These are phyloP conservation scores for Grantiella picta DNA, from an alignment of 2,113 vertebrate genomes.

Conservation along the genomic window DNA sequence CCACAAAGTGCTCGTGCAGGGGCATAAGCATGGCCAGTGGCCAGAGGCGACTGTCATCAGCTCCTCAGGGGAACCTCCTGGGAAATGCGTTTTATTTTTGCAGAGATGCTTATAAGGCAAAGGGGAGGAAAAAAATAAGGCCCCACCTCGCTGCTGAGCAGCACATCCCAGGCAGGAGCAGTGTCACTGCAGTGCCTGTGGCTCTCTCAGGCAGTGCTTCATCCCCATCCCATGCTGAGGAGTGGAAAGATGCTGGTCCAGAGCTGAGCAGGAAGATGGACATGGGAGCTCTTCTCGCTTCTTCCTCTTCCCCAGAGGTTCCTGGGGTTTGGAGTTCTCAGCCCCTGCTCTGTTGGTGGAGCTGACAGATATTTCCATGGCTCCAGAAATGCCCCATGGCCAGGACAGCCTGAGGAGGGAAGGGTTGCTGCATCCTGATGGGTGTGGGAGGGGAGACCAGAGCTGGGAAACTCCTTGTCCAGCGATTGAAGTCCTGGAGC, in stretches of 20 bases:
- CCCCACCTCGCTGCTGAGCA: neutral
- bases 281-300: fast-evolving
- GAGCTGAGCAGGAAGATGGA: neutral
- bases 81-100: neutral
- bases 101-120: neutral
- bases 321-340: neutral
- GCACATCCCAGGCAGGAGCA: neutral
- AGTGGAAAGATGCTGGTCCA: neutral
- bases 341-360: neutral
- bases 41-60: fast-evolving
- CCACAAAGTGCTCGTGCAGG: fast-evolving
- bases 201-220: fast-evolving
- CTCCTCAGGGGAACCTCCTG: neutral
- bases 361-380: neutral
- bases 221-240: fast-evolving
- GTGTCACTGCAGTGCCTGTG: fast-evolving
- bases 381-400: fast-evolving
- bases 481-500: neutral
- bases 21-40: neutral
- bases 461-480: fast-evolving
- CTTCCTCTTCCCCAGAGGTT: neutral
- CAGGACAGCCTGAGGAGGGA: fast-evolving
- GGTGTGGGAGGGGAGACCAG: neutral
- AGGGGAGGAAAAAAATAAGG: neutral
- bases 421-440: neutral